These are phyloP conservation scores for Yponomeuta cagnagella DNA, from an alignment of 2,888 invertebrate species.

Conservation along the genomic window DNA sequence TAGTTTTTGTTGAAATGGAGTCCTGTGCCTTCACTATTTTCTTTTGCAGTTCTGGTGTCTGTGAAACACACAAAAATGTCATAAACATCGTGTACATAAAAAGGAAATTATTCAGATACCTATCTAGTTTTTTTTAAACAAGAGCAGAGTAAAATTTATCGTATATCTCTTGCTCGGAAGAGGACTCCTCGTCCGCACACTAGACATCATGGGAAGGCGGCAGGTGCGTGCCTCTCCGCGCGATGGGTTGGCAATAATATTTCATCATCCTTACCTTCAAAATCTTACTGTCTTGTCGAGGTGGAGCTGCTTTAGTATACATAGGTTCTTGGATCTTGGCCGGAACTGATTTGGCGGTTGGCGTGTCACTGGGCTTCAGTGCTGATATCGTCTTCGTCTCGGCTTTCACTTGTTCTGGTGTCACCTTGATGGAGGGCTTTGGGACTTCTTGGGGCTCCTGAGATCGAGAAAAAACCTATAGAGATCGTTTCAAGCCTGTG, in stretches of 20 bases:
- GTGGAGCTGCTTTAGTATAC: constrained; percentile 58
- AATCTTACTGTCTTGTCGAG: constrained; percentile 34
- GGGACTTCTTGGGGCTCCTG: constrained; percentile 50
- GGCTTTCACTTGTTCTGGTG: constrained; percentile 47
- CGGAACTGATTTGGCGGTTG: constrained; percentile 51
- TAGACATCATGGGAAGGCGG: no score
- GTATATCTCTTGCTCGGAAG: no score
- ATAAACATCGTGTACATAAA: no score
- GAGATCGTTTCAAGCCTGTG: neutral
- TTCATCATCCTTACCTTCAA: constrained; percentile 38
- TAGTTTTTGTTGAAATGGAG: constrained; percentile 39
- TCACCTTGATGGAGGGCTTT: constrained; percentile 35
- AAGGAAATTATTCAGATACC: no score
- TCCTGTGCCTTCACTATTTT: constrained; percentile 44
- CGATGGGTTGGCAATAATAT: no score
- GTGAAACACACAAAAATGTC: neutral
- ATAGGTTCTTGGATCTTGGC: constrained; percentile 60
- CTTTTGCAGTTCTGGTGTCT: constrained; percentile 61
- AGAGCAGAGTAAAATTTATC: no score
- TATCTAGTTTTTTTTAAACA: no score
- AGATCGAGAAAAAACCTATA: neutral
- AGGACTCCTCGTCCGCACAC: no score
- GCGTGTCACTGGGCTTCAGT: constrained; percentile 47
- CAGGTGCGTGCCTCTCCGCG: no score
- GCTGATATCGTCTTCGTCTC: constrained; percentile 58